Conservation (phyloP, 2,888 invertebrate genomes). For the Lamellibrachia columna region DNA sequence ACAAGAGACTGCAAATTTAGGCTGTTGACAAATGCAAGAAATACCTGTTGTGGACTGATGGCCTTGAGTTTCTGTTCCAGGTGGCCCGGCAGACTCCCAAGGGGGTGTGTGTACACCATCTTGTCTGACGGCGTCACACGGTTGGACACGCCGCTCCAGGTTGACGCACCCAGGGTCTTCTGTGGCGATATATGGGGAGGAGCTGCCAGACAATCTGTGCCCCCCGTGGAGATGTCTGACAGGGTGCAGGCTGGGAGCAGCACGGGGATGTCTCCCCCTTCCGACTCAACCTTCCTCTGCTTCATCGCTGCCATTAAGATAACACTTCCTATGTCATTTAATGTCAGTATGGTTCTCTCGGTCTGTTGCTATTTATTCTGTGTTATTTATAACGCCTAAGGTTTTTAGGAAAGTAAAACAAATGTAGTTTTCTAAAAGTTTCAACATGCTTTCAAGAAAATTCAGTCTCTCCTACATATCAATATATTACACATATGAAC, state of each 20-base stretch:
- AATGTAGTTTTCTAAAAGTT: not conserved
- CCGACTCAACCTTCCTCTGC: not conserved
- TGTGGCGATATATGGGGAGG: not conserved
- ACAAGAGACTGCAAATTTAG: no score
- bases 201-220: not conserved
- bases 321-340: not conserved
- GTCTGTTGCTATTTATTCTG: not conserved
- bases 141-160: not conserved
- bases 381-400: not conserved
- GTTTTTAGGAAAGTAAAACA: not conserved
- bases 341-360: no score
- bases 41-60: not conserved
- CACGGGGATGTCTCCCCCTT: not conserved
- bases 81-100: not conserved
- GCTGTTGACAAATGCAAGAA: not conserved
- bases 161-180: not conserved
- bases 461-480: not conserved
- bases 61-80: not conserved
- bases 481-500: not conserved
- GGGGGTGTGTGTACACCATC: slow-evolving; percentile 14
- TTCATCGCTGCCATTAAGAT: not conserved
- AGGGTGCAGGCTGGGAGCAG: not conserved
- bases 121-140: not conserved
- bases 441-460: not conserved
- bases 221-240: not conserved